Percentiles rank a stretch among this genome's conserved stretches.
Conservation (phyloP, 2,888 invertebrate genomes). For the Rotaria magnacalcarata region DNA sequence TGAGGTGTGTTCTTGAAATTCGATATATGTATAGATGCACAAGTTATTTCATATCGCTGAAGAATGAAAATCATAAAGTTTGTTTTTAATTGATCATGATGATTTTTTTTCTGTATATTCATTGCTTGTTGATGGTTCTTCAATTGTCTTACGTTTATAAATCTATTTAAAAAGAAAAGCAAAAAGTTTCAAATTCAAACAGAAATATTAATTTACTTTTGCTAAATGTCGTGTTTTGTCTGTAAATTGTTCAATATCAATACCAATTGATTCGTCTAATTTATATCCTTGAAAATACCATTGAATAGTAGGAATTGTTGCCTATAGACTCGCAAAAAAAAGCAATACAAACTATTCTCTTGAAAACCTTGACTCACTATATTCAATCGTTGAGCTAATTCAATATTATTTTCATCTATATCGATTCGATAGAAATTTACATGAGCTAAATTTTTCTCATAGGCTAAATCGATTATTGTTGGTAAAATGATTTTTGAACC, state of each 20-base stretch:
- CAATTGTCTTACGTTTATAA: not conserved
- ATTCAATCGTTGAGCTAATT: not conserved
- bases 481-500: slow-evolving; percentile 21
- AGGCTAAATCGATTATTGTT: not conserved
- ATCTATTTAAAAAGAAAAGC: not conserved
- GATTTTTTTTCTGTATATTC: not conserved
- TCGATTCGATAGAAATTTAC: not conserved
- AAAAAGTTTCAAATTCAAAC: not conserved
- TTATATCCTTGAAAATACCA: slow-evolving; percentile 36
- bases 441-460: not conserved
- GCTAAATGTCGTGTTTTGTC: slow-evolving; percentile 3
- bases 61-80: not conserved
- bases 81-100: not conserved
- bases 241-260: not conserved
- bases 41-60: not conserved
- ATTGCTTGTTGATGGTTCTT: not conserved
- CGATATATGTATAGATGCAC: not conserved
- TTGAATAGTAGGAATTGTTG: not conserved
- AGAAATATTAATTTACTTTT: not conserved
- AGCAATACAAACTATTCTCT: too few species aligned
- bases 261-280: not conserved
- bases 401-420: not conserved
- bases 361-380: not conserved
- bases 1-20: not conserved
- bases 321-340: not conserved